Base-by-base conservation (phyloP, 2,113 vertebrate species). In the Boleophthalmus pectinirostris region DNA sequence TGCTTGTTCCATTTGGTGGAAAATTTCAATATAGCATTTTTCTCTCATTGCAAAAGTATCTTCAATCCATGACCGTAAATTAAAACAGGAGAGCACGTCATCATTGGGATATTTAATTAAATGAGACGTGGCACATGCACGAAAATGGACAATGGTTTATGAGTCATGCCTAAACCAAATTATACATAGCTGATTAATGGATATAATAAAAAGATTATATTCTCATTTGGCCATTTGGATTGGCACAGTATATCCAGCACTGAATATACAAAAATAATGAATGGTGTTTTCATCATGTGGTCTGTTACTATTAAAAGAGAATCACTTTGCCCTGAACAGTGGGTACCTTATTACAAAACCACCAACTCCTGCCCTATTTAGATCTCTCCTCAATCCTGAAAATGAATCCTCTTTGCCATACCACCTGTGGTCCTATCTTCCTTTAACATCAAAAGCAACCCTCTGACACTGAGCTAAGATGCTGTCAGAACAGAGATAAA, bases 401-500 rank as follows among this genome's bases (percentile, higher is more conserved):
- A 10, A 61, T 20, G 54, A 74, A 33, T 65, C 25, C 54, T 68
- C 21, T 51, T 71, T 63, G 21, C 5, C 9, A 2, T 0, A 64
- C 43, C 24, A 61, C 23, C 29, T 47, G 66, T 35, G 15, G 53
- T 16, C 23, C 11, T 43, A 69, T 78, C 57, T 75, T 25, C 61
- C 25, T 18, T 16, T 51, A n/a, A 43, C 65, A 69, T 72, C n/a
- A 60, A 23, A 57, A 69, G 56, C 24, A 16, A 16, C 20, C 51
- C 24, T 14, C 12, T 57, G 56, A 23, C 57, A 72, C 45, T 58
- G 11, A 38, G 68, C 71, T 74, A 71, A 68, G 71, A 78, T 78
- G 47, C 18, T 71, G 71, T 68, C 68, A 51, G 38, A 64, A 68
- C 70, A 58, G 25, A 23, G 29, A 73, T 68, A 56, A 47, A 63